Percentiles rank a stretch among this genome's conserved stretches.
These are phyloP conservation scores for Leucophora obtusa DNA, from an alignment of 2,888 invertebrate genomes.

Conservation along the genomic window DNA sequence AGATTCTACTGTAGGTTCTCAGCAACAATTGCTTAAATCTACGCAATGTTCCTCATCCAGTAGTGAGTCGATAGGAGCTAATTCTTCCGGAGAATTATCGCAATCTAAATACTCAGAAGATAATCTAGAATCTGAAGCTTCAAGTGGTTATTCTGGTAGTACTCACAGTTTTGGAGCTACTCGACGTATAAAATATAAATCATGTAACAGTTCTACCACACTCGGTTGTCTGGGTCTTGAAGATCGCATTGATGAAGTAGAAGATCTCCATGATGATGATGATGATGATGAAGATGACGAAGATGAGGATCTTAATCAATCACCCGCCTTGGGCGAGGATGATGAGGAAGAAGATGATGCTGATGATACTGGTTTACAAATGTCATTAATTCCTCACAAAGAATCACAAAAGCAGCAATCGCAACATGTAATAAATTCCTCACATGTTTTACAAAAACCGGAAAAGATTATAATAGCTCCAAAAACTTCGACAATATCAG, in stretches of 20 bases:
- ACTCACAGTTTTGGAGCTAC: constrained; percentile 56
- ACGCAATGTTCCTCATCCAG: constrained; percentile 70
- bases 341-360: constrained; percentile 60
- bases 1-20: constrained; percentile 65
- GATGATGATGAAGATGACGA: constrained; percentile 66
- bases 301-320: constrained; percentile 56
- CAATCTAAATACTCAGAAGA: constrained; percentile 67
- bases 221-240: constrained; percentile 72
- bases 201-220: constrained; percentile 71
- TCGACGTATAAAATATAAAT: constrained; percentile 71
- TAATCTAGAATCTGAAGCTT: constrained; percentile 65
- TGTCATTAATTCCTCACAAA: constrained; percentile 46
- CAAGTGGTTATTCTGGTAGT: constrained; percentile 61
- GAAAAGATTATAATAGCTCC: background rate
- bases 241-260: constrained; percentile 74
- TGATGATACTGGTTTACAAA: constrained; percentile 58
- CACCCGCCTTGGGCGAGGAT: constrained; percentile 27
- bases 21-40: constrained; percentile 66
- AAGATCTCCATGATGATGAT: constrained; percentile 70
- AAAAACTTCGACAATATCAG: constrained; percentile 43
- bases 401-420: constrained; percentile 18
- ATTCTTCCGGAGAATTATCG: constrained; percentile 67
- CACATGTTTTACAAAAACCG: constrained; percentile 10
- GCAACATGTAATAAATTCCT: constrained; percentile 9
- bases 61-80: constrained; percentile 74